Evolutionary conservation across 2,113 vertebrate genomes (phyloP).

Genomic region (Channa argus): DNA sequence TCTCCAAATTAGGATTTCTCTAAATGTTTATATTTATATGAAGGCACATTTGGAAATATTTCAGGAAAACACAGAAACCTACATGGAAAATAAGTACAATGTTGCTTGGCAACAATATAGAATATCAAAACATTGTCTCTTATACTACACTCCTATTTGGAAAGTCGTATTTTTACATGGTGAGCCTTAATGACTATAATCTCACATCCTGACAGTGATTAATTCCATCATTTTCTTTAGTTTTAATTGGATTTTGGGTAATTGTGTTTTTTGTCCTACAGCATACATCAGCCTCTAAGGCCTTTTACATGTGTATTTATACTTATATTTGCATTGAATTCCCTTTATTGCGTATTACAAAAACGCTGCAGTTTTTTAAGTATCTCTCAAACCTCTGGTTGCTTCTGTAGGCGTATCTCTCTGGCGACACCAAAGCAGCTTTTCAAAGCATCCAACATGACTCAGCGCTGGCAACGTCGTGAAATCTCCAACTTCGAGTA

Average conservation of each 20-base stretch:
- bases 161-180: constrained; percentile 64
- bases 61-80: constrained; percentile 14
- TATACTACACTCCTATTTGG: constrained; percentile 31
- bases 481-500: constrained; percentile 99
- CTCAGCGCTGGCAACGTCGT: constrained; percentile 95
- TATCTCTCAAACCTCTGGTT: not conserved
- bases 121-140: constrained; percentile 20
- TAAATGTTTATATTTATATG: not conserved
- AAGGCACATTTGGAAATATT: too few relatives aligned
- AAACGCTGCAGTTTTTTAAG: constrained; percentile 1
- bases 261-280: constrained; percentile 81
- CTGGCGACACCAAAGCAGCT: constrained; percentile 95
- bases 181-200: constrained; percentile 83
- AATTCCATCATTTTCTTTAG: constrained; percentile 86
- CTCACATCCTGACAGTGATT: constrained; percentile 84
- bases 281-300: constrained; percentile 68
- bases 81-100: constrained; percentile 4
- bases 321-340: constrained; percentile 22
- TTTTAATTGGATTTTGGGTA: constrained; percentile 86
- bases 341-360: constrained; percentile 61
- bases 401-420: constrained; percentile 89
- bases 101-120: not conserved
- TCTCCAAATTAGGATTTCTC: not conserved
- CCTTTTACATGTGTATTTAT: constrained; percentile 10
- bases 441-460: constrained; percentile 97